A percentile compares a stretch with the other conserved stretches of the same genome.
Conservation (phyloP, 37 sponge, comb jelly and placozoan species). For the Halisarca cf. caerulea region DNA sequence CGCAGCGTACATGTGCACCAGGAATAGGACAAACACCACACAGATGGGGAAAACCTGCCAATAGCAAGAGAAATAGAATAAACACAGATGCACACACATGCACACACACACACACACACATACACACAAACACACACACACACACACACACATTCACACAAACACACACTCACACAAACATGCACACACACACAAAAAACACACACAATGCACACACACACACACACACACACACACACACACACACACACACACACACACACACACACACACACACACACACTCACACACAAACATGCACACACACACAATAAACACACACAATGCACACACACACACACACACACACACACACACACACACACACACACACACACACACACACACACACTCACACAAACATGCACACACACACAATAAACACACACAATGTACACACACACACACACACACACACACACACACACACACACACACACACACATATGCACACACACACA, state of each 20-base stretch:
- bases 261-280: not conserved
- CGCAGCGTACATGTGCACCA: conserved; percentile 38
- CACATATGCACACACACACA: not conserved
- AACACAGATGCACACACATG: not conserved
- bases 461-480: not conserved
- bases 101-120: conserved; percentile 7
- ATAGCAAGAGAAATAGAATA: not conserved
- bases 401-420: not conserved
- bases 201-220: not conserved
- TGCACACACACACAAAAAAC: conserved; percentile 6
- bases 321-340: not conserved
- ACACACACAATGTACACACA: not conserved
- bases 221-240: not conserved
- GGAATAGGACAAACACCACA: conserved; percentile 23
- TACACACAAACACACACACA: too few species aligned
- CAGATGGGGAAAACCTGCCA: conserved; percentile 44
- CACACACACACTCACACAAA: not conserved
- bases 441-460: not conserved
- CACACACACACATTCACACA: too few species aligned
- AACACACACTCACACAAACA: not conserved
- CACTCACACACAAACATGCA: not conserved
- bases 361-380: not conserved
- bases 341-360: not conserved
- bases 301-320: not conserved
- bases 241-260: not conserved